Percentiles rank a stretch among this genome's conserved stretches.
These are phyloP conservation scores for Cotesia typhae DNA, from an alignment of 1,140 invertebrate species.

Conservation along the genomic window DNA sequence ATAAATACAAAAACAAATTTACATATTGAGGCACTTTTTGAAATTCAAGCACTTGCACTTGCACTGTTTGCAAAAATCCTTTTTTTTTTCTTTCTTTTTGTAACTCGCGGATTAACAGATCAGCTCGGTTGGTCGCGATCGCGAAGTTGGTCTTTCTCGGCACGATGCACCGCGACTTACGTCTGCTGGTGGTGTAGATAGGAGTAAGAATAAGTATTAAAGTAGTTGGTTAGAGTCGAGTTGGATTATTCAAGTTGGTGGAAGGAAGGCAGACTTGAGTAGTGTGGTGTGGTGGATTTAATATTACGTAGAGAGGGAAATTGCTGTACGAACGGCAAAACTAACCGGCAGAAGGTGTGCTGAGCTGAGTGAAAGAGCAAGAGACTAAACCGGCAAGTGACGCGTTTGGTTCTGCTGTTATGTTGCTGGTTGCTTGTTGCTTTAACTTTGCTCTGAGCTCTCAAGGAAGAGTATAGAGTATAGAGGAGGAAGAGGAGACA, in stretches of 20 bases:
- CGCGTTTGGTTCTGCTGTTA: conserved; percentile 6
- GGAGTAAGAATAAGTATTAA: conserved; percentile 10
- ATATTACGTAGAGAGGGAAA: conserved; percentile 44
- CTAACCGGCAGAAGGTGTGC: conserved; percentile 36
- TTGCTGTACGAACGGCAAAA: conserved; percentile 50
- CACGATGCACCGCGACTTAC: conserved; percentile 49
- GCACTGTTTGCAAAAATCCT: too few relatives aligned
- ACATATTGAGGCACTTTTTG: too few relatives aligned
- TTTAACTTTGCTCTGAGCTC: too few relatives aligned
- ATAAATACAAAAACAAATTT: too few relatives aligned
- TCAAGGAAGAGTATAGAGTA: not conserved
- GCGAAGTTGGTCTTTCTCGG: conserved; percentile 57
- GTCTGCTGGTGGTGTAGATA: conserved; percentile 4
- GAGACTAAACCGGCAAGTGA: conserved; percentile 34
- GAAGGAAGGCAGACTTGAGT: not conserved
- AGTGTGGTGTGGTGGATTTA: not conserved
- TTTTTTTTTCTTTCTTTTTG: not conserved
- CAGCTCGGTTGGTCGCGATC: conserved; percentile 50
- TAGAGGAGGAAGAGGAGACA: conserved; percentile 19
- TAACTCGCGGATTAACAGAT: conserved; percentile 38
- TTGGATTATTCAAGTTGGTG: not conserved
- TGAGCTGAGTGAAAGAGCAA: conserved; percentile 1
- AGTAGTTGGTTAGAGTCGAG: too few relatives aligned
- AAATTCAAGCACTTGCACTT: too few relatives aligned
- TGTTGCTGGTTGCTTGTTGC: not conserved